Evolutionary conservation across 2,888 invertebrate species (phyloP), one percentile per base, ranked within the genome.

Genomic region (Cerastoderma edule): DNA sequence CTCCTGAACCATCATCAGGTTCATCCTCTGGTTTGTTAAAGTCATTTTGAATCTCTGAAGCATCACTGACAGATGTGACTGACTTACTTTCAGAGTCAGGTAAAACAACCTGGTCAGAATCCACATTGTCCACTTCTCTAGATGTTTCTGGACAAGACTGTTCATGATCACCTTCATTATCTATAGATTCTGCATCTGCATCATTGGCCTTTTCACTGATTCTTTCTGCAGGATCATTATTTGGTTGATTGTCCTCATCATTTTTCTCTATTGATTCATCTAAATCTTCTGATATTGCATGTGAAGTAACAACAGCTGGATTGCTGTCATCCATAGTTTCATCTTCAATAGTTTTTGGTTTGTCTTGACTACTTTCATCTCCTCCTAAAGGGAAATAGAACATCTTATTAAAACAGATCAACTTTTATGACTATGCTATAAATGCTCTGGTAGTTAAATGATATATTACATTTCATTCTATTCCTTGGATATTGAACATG

Each of bases 281-380:
- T 24, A 28, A 24, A 46, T 39, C 39, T 32, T 2, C 53, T 33
- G 13, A 32, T 2, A 22, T n/a, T 24, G 32, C 16, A 32, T 30
- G 5, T 33, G 32, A 28, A 53, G n/a, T 33, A 2, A 28, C 19
- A 22, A 6, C 10, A 2, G 24, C 53, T 27, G 53, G n/a, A 46
- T 46, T 22, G 19, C 4, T 22, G 22, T 46, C 46, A 46, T 46
- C 16, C 4, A n/a, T 13, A 13, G 16, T 3, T 46, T 46, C 46
- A 46, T 46, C 4, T 46, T 46, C 46, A 46, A 46, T 53, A 3
- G 53, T 53, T n/a, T 53, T 27, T 53, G 53, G 53, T 19, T 39
- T 39, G 16, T 39, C 39, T 13, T 8, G 10, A 39, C 39, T 39
- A 16, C 10, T 8, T 39, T 39, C 39, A 39, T 39, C n/a, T n/a